Conservation (phyloP, 2,888 invertebrate genomes). For the Sarcophaga rosellei region DNA sequence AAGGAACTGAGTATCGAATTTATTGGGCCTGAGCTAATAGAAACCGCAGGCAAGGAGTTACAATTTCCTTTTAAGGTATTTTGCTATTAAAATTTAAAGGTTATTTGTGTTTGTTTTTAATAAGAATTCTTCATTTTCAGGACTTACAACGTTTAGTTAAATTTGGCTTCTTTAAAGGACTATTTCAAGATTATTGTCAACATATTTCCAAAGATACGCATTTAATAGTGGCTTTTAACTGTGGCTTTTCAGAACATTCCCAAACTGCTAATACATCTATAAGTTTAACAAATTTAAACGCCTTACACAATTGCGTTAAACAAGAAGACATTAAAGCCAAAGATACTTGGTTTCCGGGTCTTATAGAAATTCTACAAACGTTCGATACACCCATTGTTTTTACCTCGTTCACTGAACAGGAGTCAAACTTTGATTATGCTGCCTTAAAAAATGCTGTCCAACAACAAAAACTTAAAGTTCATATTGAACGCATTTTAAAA, state of each 20-base stretch:
- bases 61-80: conserved; percentile 44
- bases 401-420: conserved; percentile 74
- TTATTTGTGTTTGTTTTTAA: neutral
- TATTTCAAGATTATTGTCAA: conserved; percentile 71
- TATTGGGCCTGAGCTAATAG: conserved; percentile 73
- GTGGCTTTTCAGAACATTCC: conserved; percentile 74
- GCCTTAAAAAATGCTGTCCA: conserved; percentile 65
- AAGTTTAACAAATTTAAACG: conserved; percentile 10
- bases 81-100: neutral
- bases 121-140: conserved; percentile 37
- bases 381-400: conserved; percentile 75
- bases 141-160: conserved; percentile 61
- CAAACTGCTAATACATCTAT: conserved; percentile 21
- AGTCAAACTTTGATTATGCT: conserved; percentile 73
- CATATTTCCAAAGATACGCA: conserved; percentile 66
- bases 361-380: conserved; percentile 70
- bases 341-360: conserved; percentile 69
- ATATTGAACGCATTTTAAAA: conserved; percentile 70
- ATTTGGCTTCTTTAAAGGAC: conserved; percentile 55
- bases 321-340: neutral
- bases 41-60: conserved; percentile 7
- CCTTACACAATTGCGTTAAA: conserved; percentile 20
- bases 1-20: conserved; percentile 72
- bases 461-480: conserved; percentile 51
- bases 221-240: conserved; percentile 75